Conservation (phyloP, 1,140 invertebrate genomes). For the Diuraphis noxia region DNA sequence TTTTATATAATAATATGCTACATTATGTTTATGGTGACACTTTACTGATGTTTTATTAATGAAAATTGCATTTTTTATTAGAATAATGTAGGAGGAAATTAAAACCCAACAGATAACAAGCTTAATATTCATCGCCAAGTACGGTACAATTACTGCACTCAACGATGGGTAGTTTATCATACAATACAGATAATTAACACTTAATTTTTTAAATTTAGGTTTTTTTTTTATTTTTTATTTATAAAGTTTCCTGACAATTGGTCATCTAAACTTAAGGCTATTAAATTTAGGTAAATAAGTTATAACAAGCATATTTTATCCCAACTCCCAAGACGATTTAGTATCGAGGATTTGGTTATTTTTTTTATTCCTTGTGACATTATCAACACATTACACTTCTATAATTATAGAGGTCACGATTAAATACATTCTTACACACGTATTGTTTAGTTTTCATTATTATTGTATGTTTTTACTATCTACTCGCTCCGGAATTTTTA, state of each 20-base stretch:
- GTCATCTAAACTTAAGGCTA: too few relatives aligned
- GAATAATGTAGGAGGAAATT: not conserved
- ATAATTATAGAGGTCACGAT: not conserved
- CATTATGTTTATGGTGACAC: not conserved
- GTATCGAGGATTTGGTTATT: not conserved
- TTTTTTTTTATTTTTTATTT: too few relatives aligned
- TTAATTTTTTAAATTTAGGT: too few relatives aligned
- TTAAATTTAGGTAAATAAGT: too few relatives aligned
- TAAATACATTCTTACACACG: not conserved
- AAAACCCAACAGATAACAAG: not conserved
- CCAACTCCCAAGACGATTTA: not conserved
- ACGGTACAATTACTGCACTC: not conserved
- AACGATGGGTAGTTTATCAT: not conserved
- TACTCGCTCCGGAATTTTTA: not conserved
- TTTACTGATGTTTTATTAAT: not conserved
- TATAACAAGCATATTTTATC: not conserved
- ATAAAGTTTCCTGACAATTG: too few relatives aligned
- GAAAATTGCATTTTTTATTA: not conserved
- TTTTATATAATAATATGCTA: not conserved
- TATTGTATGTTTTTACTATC: not conserved
- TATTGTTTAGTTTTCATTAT: constrained; percentile 11
- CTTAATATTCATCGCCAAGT: not conserved
- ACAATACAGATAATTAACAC: not conserved
- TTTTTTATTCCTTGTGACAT: not conserved
- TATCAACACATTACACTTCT: not conserved